These are phyloP conservation scores for Enteromius paludinosus DNA, from an alignment of 2,797 vertebrate genomes.

Conservation along the genomic window DNA sequence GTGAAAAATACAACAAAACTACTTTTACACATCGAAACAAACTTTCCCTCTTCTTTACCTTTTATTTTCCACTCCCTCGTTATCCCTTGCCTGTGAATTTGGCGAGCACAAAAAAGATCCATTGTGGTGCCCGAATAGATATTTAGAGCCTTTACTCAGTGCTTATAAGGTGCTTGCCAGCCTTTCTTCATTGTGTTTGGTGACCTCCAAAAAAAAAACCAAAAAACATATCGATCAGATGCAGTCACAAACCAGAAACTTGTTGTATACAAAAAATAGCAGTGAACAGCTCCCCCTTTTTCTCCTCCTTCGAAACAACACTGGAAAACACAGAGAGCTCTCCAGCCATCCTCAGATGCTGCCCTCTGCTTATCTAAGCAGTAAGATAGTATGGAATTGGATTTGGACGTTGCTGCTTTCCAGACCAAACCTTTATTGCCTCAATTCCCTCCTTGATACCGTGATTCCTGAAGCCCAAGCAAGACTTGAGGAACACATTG, in stretches of 20 bases:
- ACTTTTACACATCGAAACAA: constrained; percentile 54
- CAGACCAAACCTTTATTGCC: not conserved
- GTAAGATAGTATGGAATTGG: constrained; percentile 39
- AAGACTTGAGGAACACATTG: constrained; percentile 37
- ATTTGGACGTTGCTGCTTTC: constrained; percentile 39
- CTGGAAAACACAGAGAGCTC: constrained; percentile 12
- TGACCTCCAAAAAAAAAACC: constrained; percentile 65
- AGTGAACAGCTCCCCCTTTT: not conserved
- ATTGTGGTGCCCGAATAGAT: constrained; percentile 56
- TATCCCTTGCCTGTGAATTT: constrained; percentile 55
- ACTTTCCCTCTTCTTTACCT: constrained; percentile 40
- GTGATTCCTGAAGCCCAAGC: constrained; percentile 47
- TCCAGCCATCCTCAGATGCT: constrained; percentile 17
- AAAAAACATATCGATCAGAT: constrained; percentile 72
- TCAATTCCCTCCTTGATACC: constrained; percentile 60
- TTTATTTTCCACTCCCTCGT: constrained; percentile 50
- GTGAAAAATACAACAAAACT: constrained; percentile 7
- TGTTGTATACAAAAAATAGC: constrained; percentile 27
- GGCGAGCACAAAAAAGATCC: constrained; percentile 48
- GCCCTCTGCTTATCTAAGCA: constrained; percentile 32
- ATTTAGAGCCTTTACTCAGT: constrained; percentile 65
- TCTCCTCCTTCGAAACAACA: constrained; percentile 15
- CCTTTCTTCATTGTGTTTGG: constrained; percentile 53
- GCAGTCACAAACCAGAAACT: constrained; percentile 66
- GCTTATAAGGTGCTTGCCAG: constrained; percentile 38